phyloP scores from a whole-genome alignment of 1,140 invertebrate species.

The Ceratoteleas bidentatus region DNA sequence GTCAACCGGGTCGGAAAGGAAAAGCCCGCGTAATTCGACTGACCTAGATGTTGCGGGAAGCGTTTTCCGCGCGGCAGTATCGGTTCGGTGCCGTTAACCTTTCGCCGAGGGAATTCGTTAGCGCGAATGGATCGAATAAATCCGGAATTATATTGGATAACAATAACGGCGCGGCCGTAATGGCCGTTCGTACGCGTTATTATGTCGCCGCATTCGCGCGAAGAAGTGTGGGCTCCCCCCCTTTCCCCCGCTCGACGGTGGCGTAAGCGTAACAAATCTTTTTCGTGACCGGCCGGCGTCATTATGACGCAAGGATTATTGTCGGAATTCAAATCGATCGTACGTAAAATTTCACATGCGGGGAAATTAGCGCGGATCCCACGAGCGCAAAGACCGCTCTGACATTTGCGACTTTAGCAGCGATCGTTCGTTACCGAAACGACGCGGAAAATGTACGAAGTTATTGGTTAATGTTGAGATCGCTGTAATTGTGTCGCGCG shows the following conservation, averaged over 20 bases:
- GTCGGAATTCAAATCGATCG: constrained; percentile 45
- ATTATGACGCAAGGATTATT: constrained; percentile 54
- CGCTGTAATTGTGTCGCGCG: constrained; percentile 15
- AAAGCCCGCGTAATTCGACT: constrained; percentile 31
- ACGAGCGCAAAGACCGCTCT: constrained; percentile 39
- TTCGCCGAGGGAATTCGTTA: constrained; percentile 40
- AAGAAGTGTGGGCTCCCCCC: constrained; percentile 5
- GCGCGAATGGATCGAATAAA: constrained; percentile 52
- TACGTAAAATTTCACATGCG: constrained; percentile 48
- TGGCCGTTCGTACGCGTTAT: constrained; percentile 57
- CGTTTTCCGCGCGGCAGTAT: constrained; percentile 24
- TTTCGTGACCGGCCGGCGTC: constrained; percentile 37
- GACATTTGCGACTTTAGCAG: constrained; percentile 53
- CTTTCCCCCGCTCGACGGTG: constrained; percentile 20
- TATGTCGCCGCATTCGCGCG: constrained; percentile 38
- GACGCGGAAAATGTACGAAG: constrained; percentile 47
- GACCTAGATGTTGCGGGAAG: constrained; percentile 50
- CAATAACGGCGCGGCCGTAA: constrained; percentile 51
- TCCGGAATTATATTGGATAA: constrained; percentile 61
- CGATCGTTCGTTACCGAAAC: constrained; percentile 51
- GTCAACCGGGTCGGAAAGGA: constrained; percentile 10
- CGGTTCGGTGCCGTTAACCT: constrained; percentile 48
- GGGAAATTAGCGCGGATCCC: constrained; percentile 49
- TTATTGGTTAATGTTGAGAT: constrained; percentile 36
- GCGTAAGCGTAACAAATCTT: constrained; percentile 49